These are phyloP conservation scores for Sebastes iracundus DNA, from an alignment of 2,797 vertebrate genomes.

Conservation along the genomic window DNA sequence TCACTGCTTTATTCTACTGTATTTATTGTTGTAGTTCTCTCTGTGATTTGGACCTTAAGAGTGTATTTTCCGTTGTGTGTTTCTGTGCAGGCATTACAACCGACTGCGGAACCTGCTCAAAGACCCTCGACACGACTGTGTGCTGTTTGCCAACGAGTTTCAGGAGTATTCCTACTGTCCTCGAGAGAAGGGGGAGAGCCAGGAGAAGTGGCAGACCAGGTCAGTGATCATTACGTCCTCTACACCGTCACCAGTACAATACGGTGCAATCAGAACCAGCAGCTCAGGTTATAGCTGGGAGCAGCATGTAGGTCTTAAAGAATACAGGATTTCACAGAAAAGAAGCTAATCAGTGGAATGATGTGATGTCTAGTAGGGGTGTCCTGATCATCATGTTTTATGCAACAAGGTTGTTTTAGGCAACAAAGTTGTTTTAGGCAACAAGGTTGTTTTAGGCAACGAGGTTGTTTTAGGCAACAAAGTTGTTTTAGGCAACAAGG, in stretches of 20 bases:
- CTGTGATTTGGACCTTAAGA: not conserved
- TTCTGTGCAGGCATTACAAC: conserved; percentile 87
- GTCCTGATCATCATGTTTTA: no score
- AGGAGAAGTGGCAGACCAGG: conserved; percentile 95
- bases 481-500: fast-evolving
- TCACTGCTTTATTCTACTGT: not conserved
- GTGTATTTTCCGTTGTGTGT: not conserved
- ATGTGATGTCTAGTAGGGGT: no score
- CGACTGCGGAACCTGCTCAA: conserved; percentile 88
- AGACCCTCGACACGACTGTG: conserved; percentile 90
- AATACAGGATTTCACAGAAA: no score
- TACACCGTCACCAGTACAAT: no score
- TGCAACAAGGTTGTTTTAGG: no score
- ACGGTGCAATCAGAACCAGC: no score
- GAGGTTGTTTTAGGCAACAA: no score
- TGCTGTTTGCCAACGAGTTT: conserved; percentile 94
- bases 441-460: no score
- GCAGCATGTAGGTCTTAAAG: no score
- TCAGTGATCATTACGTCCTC: conserved; percentile 47
- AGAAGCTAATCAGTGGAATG: no score
- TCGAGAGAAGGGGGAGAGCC: conserved; percentile 88
- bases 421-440: no score
- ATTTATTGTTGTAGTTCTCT: not conserved
- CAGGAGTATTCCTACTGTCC: conserved; percentile 89
- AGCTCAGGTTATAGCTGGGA: no score